These are phyloP conservation scores for Caloenas nicobarica DNA, from an alignment of 2,113 vertebrate genomes.

Conservation along the genomic window DNA sequence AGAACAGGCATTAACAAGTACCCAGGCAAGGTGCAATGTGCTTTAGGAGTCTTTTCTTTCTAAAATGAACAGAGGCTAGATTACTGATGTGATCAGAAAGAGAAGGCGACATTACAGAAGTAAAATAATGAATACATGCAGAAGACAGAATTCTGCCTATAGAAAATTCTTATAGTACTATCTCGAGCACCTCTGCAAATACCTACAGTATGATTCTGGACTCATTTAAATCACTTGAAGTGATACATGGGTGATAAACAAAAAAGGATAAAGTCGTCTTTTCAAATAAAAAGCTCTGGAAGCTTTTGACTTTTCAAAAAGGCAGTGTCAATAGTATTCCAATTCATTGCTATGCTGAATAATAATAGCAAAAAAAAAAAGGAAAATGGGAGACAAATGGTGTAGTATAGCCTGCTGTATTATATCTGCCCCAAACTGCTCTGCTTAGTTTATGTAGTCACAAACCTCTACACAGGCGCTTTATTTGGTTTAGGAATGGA, in stretches of 20 bases:
- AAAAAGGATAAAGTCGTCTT: not conserved
- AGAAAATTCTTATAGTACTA: not conserved
- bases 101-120: not conserved
- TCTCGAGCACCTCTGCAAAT: not conserved
- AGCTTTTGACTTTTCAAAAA: not conserved
- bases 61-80: not conserved
- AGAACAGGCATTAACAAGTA: constrained; percentile 34
- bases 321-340: not conserved
- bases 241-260: not conserved
- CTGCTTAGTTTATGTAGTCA: not conserved
- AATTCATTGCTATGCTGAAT: not conserved
- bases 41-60: constrained; percentile 8
- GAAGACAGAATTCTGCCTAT: not conserved
- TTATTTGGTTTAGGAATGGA: not conserved
- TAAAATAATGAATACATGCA: not conserved
- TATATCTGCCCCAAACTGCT: not conserved
- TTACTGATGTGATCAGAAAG: not conserved
- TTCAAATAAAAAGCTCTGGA: not conserved
- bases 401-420: not conserved
- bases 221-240: not conserved
- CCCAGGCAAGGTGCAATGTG: constrained; percentile 27
- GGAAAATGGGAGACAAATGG: not conserved
- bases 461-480: not conserved
- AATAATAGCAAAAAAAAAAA: not conserved
- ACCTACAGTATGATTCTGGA: not conserved